Evolutionary conservation across 2,888 invertebrate species (phyloP), one percentile per base, ranked within the genome.

Genomic region (Magallana nippona): DNA sequence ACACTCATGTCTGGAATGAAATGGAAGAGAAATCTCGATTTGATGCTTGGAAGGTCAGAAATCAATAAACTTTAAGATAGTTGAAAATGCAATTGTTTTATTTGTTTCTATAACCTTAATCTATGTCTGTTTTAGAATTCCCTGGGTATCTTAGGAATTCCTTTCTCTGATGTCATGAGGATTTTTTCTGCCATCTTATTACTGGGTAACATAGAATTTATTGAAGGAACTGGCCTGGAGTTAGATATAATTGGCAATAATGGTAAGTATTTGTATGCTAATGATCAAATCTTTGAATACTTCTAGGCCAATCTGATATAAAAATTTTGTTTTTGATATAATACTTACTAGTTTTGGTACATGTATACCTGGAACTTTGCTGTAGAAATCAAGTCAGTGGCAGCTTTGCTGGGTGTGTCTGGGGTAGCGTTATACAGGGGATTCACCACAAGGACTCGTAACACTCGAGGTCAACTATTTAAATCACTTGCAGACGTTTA

Each of bases 141-240:
- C 81, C 88, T 94, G 15, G 89, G 92, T 17, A 97, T 97, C 81
- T 95, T 98, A 82, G 98, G 98, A 60, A 98, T 98, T 90, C 98
- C 98, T 1, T 98, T 98, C 94, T 95, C 98, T 94, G 98, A 98
- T 94, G 98, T 98, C 79, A 97, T 98, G 83, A 95, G 98, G 89
- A 98, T 98, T 27, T 95, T 98, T 89, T 97, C 98, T 17, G 98
- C 98, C 3, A 97, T 98, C 83, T 95, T 98, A 89, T 95, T 98
- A 86, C 95, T 98, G 86, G 98, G 98, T 85, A 98, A 98, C 95
- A 97, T 98, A 89, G 96, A 97, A 93, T 98, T 98, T 94, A 95
- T 96, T 81, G 98, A 98, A 94, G 92, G 91, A 8, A 83, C 88
- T 19, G 96, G 97, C 2, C 96, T 92, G 81, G 94, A 94, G 80